phyloP scores from a whole-genome alignment of 2,888 invertebrate species.

The Limnephilus marmoratus region DNA sequence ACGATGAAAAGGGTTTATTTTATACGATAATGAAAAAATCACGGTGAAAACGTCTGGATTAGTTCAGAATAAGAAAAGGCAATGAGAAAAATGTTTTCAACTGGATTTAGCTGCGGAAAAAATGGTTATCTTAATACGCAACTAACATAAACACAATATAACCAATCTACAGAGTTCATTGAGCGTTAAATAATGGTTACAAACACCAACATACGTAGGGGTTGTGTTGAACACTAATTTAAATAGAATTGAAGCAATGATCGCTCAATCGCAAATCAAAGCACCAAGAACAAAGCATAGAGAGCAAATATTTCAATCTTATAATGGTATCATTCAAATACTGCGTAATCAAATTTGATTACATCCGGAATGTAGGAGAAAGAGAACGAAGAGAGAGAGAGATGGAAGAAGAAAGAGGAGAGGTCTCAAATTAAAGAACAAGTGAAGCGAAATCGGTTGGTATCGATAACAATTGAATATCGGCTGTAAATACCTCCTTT shows the following conservation, averaged over 20 bases:
- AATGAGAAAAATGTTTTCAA: not conserved
- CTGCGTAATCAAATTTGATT: constrained; percentile 32
- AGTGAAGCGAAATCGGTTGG: constrained; percentile 37
- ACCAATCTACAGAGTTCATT: not conserved
- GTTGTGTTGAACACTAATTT: not conserved
- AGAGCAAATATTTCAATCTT: constrained; percentile 22
- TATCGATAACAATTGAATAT: constrained; percentile 40
- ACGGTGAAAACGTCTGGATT: not conserved
- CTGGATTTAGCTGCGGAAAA: not conserved
- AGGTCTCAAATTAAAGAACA: constrained; percentile 36
- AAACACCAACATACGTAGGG: not conserved
- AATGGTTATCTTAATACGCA: not conserved
- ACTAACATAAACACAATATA: not conserved
- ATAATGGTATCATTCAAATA: constrained; percentile 38
- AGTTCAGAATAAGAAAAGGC: not conserved
- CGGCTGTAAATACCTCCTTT: not conserved
- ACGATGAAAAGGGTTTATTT: not conserved
- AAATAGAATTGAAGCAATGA: not conserved
- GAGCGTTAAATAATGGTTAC: not conserved
- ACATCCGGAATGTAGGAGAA: constrained; percentile 3
- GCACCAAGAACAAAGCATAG: not conserved
- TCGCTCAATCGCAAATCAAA: constrained; percentile 16
- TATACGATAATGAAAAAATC: not conserved
- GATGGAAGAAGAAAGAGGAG: not conserved
- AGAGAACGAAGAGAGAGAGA: not conserved